Evolutionary conservation across 2,797 vertebrate genomes (phyloP).

Genomic region (Darevskia nairensis): DNA sequence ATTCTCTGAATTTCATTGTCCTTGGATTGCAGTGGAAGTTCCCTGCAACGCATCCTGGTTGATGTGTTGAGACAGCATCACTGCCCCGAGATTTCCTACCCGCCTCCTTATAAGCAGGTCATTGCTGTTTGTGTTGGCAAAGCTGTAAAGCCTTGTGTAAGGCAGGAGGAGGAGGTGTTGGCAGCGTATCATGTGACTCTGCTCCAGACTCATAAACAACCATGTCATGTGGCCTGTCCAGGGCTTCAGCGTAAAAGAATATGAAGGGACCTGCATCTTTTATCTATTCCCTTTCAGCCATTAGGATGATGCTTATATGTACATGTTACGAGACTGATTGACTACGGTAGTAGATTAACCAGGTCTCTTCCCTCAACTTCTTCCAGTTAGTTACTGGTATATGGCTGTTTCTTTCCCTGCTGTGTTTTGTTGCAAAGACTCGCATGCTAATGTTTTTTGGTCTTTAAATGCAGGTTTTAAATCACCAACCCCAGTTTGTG

Average conservation of each 20-base stretch:
- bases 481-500: no score
- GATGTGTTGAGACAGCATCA: not conserved
- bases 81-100: not conserved
- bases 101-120: not conserved
- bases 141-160: not conserved
- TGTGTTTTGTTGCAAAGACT: not conserved
- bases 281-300: not conserved
- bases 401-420: no score
- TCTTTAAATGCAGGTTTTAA: not conserved
- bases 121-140: constrained; percentile 27
- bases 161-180: constrained; percentile 17
- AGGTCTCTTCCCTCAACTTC: not conserved
- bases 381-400: not conserved
- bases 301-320: not conserved
- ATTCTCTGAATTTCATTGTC: not conserved
- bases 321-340: not conserved
- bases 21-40: not conserved
- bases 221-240: constrained; percentile 35
- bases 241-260: constrained; percentile 19
- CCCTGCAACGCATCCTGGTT: not conserved
- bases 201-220: constrained; percentile 69
- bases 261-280: not conserved
- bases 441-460: not conserved
- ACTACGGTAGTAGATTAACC: not conserved
- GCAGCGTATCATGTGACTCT: constrained; percentile 45